These are phyloP conservation scores for Antheraea pernyi DNA, from an alignment of 1,140 invertebrate species.

Conservation along the genomic window DNA sequence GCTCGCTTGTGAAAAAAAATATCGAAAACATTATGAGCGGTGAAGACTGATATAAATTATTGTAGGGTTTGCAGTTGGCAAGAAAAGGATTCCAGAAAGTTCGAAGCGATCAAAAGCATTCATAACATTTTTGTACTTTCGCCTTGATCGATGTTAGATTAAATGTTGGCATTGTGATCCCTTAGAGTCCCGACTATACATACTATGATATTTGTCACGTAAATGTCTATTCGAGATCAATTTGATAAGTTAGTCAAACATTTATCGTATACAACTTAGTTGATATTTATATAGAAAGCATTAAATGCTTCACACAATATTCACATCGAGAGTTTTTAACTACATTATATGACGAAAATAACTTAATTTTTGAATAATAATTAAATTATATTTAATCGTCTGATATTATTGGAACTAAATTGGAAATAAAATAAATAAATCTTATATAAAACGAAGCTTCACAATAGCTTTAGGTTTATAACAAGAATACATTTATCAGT, in stretches of 20 bases:
- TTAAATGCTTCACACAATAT: constrained; percentile 59
- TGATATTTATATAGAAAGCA: constrained; percentile 58
- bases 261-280: constrained; percentile 63
- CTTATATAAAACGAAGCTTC: constrained; percentile 62
- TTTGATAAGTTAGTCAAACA: constrained; percentile 60
- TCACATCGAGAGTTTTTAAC: constrained; percentile 40
- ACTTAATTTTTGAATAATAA: constrained; percentile 26
- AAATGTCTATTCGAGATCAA: constrained; percentile 68
- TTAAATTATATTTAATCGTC: constrained; percentile 27
- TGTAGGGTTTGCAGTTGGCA: constrained; percentile 62
- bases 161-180: constrained; percentile 60
- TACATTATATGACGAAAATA: constrained; percentile 35
- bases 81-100: constrained; percentile 50
- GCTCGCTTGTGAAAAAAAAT: constrained; percentile 61
- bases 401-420: constrained; percentile 46
- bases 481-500: constrained; percentile 71
- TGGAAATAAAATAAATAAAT: constrained; percentile 42
- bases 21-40: constrained; percentile 68
- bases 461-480: constrained; percentile 70
- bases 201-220: constrained; percentile 65
- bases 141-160: constrained; percentile 66
- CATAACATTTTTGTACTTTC: constrained; percentile 43
- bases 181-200: constrained; percentile 52
- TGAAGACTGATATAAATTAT: constrained; percentile 74
- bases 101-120: constrained; percentile 50